Evolutionary conservation across 1,140 invertebrate species (phyloP).

Genomic region (Temnothorax longispinosus): DNA sequence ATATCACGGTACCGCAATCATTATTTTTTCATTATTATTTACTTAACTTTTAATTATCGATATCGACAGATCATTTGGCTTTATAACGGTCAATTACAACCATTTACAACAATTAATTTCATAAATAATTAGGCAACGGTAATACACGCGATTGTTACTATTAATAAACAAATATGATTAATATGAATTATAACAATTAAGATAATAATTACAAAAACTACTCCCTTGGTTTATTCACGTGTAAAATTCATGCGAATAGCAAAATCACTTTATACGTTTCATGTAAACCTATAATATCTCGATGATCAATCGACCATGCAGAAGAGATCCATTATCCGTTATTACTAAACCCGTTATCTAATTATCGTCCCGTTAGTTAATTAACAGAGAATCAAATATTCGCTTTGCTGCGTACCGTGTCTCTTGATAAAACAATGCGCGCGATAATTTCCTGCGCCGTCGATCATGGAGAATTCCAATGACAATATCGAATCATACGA

Average conservation of each 20-base stretch:
- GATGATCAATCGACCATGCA: not conserved
- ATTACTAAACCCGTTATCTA: constrained; percentile 19
- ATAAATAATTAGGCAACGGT: not conserved
- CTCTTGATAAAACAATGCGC: not conserved
- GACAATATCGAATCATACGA: constrained; percentile 20
- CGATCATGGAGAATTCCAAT: not conserved
- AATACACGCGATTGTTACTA: not conserved
- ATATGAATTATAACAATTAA: not conserved
- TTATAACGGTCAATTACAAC: not conserved
- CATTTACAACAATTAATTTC: not conserved
- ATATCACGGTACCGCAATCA: not conserved
- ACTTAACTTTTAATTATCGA: not conserved
- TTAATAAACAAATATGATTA: not conserved
- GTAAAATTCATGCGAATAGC: not conserved
- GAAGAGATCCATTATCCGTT: not conserved
- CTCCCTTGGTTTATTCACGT: not conserved
- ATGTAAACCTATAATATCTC: not conserved
- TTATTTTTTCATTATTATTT: not conserved
- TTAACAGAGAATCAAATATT: constrained; percentile 6
- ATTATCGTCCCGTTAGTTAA: constrained; percentile 32
- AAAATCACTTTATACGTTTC: not conserved
- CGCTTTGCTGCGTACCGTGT: too few species aligned
- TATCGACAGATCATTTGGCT: not conserved
- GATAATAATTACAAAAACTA: not conserved
- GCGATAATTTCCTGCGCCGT: not conserved